phyloP scores from a whole-genome alignment of 2,888 invertebrate species.

The Trissolcus japonicus region DNA sequence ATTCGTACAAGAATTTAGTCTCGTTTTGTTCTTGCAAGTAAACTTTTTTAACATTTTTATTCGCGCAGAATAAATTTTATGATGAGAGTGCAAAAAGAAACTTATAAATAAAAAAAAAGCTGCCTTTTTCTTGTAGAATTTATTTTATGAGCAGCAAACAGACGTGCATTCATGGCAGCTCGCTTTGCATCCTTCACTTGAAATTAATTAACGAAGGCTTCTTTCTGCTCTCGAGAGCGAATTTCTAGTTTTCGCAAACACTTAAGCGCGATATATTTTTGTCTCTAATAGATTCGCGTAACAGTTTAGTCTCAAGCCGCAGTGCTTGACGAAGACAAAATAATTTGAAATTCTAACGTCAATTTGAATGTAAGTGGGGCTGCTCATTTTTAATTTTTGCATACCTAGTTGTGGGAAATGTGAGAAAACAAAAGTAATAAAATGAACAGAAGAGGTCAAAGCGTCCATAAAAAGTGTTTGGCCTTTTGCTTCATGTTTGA shows the following conservation, averaged over 20 bases:
- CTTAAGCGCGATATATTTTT: constrained; percentile 38
- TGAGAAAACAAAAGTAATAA: constrained; percentile 5
- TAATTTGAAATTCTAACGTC: constrained; percentile 45
- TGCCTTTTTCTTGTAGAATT: too few species aligned
- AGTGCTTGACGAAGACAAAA: constrained; percentile 29
- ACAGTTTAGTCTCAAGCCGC: constrained; percentile 26
- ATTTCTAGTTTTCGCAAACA: constrained; percentile 18
- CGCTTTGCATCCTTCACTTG: constrained; percentile 25
- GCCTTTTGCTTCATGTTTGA: constrained; percentile 16
- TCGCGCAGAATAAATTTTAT: too few species aligned
- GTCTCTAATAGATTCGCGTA: constrained; percentile 34
- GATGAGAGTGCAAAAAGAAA: too few species aligned
- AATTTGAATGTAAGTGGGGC: constrained; percentile 39
- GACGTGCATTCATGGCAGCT: constrained; percentile 16
- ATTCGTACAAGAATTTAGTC: too few species aligned
- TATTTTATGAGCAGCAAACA: not conserved
- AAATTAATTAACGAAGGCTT: constrained; percentile 40
- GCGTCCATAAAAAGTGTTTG: not conserved
- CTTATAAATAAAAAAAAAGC: too few species aligned
- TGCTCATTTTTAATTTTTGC: constrained; percentile 20
- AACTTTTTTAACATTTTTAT: too few species aligned
- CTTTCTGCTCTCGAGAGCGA: constrained; percentile 9
- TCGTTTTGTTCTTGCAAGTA: too few species aligned
- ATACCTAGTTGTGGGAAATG: constrained; percentile 1
- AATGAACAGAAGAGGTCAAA: not conserved